Base-by-base conservation (phyloP, 2,888 invertebrate species). In the Drosophila nigricruria region DNA sequence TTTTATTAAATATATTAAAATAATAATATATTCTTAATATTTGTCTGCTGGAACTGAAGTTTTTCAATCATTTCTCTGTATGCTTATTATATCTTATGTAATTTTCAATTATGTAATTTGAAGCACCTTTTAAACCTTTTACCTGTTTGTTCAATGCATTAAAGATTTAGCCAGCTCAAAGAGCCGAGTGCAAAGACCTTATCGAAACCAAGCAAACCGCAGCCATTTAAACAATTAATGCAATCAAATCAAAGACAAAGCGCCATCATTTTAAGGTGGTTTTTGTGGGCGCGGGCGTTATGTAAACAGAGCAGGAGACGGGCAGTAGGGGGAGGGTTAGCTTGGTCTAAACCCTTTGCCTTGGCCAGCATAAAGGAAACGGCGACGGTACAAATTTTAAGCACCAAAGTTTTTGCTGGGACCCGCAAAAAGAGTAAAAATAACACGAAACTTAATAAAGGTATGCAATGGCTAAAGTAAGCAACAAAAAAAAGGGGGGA, bases 221-320 rank as follows among this genome's bases (percentile, higher is more conserved):
- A 75, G 45, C 20, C 62, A 75, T 70, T 79, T 63, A 52, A 77
- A 75, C 77, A 79, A 79, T 77, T 77, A 77, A 79, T 77, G 76
- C 77, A 77, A 79, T 77, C 76, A 77, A 77, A 77, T 66, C 77
- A 79, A 75, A 75, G 70, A 77, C 79, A 77, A 75, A 65, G 75
- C 62, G 60, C 79, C 60, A 63, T 61, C 66, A 54, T 76, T 60
- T 56, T 10, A 54, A 40, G 75, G 43, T 38, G 79, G 53, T 69
- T 70, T 70, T 42, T 60, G 70, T 70, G 74, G 79, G 61, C 65
- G 56, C 32, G 40, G 32, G 34, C 18, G 32, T 38, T 40, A 57
- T 43, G 60, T 53, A 60, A 60, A 58, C 40, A 61, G 59, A 20
- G 20, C 10, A 30, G 27, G n/a, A 14, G 58, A 2, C 5, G n/a